These are phyloP conservation scores for Orthosia incerta DNA, from an alignment of 2,888 invertebrate genomes.

Conservation along the genomic window DNA sequence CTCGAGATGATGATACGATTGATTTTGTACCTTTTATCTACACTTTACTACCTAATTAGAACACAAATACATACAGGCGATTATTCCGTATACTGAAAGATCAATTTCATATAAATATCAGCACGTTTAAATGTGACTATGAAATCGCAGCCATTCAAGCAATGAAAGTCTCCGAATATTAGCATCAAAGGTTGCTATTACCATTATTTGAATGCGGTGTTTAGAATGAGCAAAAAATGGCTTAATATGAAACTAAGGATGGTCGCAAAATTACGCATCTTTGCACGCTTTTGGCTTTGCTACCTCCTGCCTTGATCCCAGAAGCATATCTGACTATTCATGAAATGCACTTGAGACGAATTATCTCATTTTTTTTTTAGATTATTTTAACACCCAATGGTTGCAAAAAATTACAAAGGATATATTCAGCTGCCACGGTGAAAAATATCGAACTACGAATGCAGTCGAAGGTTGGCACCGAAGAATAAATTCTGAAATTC, in stretches of 20 bases:
- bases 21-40: too few relatives aligned
- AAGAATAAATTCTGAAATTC: background rate
- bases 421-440: slow-evolving; percentile 1
- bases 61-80: too few relatives aligned
- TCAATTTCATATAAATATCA: background rate
- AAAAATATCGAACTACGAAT: slow-evolving; percentile 1
- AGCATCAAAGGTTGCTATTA: slow-evolving; percentile 4
- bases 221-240: background rate
- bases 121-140: background rate
- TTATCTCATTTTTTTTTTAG: background rate
- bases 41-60: too few relatives aligned
- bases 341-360: slow-evolving; percentile 2
- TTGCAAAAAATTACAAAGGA: background rate
- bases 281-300: slow-evolving; percentile 1
- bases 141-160: background rate
- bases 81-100: too few relatives aligned
- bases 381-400: background rate
- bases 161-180: background rate
- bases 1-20: too few relatives aligned
- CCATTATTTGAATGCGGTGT: slow-evolving; percentile 2
- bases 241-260: slow-evolving; percentile 13
- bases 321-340: background rate
- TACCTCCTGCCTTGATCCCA: background rate
- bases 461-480: background rate
- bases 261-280: slow-evolving; percentile 15